A percentile compares a stretch with the other conserved stretches of the same genome.
Conservation (phyloP, 2,113 vertebrate species). For the Hippocampus mohnikei region DNA sequence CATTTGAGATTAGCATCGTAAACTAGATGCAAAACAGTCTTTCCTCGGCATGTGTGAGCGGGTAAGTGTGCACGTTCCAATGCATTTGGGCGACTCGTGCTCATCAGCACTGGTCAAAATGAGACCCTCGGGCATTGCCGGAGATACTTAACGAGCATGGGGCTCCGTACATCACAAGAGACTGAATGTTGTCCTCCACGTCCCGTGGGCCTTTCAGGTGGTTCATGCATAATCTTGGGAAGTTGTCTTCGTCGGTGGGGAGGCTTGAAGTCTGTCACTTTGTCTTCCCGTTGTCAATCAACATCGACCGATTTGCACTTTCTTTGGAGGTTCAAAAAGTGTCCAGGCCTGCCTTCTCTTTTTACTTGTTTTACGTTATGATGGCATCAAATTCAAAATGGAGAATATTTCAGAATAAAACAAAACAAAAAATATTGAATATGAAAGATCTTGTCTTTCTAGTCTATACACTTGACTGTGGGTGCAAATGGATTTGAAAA, state of each 20-base stretch:
- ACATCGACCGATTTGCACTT: background rate
- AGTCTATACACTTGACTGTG: background rate
- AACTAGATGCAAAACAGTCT: conserved; percentile 48
- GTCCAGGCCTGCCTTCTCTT: background rate
- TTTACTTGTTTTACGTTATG: background rate
- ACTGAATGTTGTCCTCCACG: conserved; percentile 36
- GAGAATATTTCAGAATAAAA: too few species aligned
- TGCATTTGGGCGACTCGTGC: conserved; percentile 28
- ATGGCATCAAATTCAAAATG: too few species aligned
- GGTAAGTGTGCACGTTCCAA: conserved; percentile 5
- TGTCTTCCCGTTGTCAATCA: background rate
- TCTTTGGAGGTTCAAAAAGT: conserved; percentile 5
- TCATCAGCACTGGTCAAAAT: conserved; percentile 56
- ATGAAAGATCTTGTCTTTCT: background rate
- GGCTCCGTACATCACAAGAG: conserved; percentile 26
- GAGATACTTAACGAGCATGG: conserved; percentile 57
- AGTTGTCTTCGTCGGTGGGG: background rate
- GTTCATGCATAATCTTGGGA: conserved; percentile 36
- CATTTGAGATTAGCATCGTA: conserved; percentile 54
- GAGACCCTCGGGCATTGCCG: conserved; percentile 64
- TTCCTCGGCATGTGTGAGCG: background rate
- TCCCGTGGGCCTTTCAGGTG: conserved; percentile 26
- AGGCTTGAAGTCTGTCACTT: background rate
- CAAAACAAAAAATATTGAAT: too few species aligned
- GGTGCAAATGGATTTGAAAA: too few species aligned